Percentiles rank a stretch among this genome's conserved stretches.
Conservation (phyloP, 2,797 vertebrate species). For the Myiotriccus ornatus region DNA sequence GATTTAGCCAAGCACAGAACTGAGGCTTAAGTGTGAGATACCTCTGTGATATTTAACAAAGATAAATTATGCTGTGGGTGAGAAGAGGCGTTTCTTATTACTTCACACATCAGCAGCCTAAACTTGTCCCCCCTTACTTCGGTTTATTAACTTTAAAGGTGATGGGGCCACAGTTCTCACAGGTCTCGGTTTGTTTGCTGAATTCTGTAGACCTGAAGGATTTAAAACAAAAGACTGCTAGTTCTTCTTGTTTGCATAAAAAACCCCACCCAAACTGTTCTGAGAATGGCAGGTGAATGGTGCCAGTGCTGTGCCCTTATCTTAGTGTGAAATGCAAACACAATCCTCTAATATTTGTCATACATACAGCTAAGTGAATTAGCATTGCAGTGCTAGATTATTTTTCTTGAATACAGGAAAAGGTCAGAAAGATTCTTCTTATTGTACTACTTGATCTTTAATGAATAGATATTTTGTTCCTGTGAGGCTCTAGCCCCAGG, state of each 20-base stretch:
- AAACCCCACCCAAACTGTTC: fast-evolving
- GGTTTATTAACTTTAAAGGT: conserved; percentile 51
- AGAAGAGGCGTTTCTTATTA: background rate
- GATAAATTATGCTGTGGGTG: conserved; percentile 35
- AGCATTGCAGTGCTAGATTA: background rate
- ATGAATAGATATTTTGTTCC: conserved; percentile 20
- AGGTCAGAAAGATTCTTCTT: conserved; percentile 28
- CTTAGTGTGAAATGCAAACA: background rate
- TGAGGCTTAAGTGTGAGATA: background rate
- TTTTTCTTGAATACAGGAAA: conserved; percentile 41
- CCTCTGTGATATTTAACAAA: background rate
- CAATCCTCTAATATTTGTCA: conserved; percentile 1
- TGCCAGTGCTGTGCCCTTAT: background rate
- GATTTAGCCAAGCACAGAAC: background rate
- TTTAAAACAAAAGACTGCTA: background rate
- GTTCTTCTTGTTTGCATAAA: background rate
- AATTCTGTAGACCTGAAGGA: background rate
- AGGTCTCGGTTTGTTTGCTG: background rate
- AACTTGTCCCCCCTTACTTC: conserved; percentile 21
- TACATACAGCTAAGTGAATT: conserved; percentile 19
- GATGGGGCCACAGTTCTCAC: background rate
- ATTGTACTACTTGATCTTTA: conserved; percentile 7
- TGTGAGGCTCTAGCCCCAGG: background rate
- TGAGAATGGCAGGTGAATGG: background rate
- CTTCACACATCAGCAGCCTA: conserved; percentile 2